Base-by-base conservation (phyloP, 2,113 vertebrate genomes). In the Cinclus cinclus region DNA sequence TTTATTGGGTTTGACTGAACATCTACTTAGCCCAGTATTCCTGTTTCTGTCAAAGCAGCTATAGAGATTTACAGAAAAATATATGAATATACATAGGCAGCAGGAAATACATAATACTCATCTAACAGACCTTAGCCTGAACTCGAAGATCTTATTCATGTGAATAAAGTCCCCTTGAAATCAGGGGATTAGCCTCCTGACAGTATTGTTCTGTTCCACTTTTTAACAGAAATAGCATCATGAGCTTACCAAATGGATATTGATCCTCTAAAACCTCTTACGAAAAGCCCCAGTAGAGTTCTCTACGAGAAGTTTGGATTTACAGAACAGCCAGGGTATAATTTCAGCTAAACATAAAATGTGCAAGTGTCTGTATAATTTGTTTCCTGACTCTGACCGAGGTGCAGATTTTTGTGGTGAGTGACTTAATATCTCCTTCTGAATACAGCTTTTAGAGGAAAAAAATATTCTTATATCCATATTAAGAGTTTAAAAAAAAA, bases 301-400 rank as follows among this genome's bases (percentile, higher is more conserved):
- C 71, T 55, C 52, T 55, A 65, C 71, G 74, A 92, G 53, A 91
- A 94, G 83, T 58, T 76, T 84, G 74, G 73, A 83, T 89, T 95
- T 94, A 73, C 15, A 1, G 69, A 91, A 86, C 63, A 94, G 78
- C 55, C 42, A 87, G 58, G 39, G 39, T 91, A 55, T 91, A 82
- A 95, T 94, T 96, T 97, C 93, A 90, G 58, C 70, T 94, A 92
- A 95, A 95, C 60, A 37, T 95, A 83, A 91, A 92, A 94, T 84
- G 84, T 89, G 62, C 46, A 78, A 94, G 65, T 86, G n/a, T 44
- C 69, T 79, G 27, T 87, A 76, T 90, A 94, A 95, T 94, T 92
- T 55, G 58, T 92, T 69, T 75, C 67, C 30, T 64, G 70, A 59
- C 62, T 33, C 58, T 70, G 28, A 24, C 69, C 74, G 56, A 82